Base-by-base conservation (phyloP, 2,113 vertebrate genomes). In the Dipodomys merriami region DNA sequence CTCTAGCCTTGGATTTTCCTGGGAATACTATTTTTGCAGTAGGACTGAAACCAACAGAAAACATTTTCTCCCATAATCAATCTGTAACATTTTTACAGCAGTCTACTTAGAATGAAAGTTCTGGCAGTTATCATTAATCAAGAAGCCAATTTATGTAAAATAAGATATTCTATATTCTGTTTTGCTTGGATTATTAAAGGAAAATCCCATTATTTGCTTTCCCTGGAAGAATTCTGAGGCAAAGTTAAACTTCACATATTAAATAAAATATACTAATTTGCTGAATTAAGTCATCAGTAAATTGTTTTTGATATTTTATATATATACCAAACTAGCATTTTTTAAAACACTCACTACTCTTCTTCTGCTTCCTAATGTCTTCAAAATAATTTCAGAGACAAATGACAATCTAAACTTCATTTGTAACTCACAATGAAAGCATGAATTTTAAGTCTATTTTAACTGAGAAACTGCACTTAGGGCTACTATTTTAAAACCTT, bases 221-320 rank as follows among this genome's bases (percentile, higher is more conserved):
- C 15, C 35, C 22, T 57, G 33, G 16, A 78, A 93, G 68, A 93
- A 93, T 68, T 92, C 72, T 84, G 80, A 84, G 77, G 5, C 11
- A 65, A 88, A 72, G 13, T 57, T 91, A 85, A 95, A 83, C 44
- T 57, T 81, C 60, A 91, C 82, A 74, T 72, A 67, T n/a, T 94
- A 91, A 91, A 73, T 72, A 46, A 13, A 89, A 62, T 79, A 49
- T 39, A 39, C 39, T 39, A 39, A 39, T 39, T 39, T 39, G 39
- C 39, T 39, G 39, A 39, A 39, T 39, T 39, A 39, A 39, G 39
- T 39, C 39, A 39, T 39, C 39, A 39, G 39, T 39, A 39, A 39
- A 39, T 39, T 39, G 39, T 39, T 39, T 39, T 39, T 39, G 35
- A 39, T 39, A 39, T n/a, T n/a, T n/a, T n/a, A n/a, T 39, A 39